Percentiles rank a stretch among this genome's conserved stretches.
Conservation (phyloP, 2,888 invertebrate species). For the Catocala nupta region DNA sequence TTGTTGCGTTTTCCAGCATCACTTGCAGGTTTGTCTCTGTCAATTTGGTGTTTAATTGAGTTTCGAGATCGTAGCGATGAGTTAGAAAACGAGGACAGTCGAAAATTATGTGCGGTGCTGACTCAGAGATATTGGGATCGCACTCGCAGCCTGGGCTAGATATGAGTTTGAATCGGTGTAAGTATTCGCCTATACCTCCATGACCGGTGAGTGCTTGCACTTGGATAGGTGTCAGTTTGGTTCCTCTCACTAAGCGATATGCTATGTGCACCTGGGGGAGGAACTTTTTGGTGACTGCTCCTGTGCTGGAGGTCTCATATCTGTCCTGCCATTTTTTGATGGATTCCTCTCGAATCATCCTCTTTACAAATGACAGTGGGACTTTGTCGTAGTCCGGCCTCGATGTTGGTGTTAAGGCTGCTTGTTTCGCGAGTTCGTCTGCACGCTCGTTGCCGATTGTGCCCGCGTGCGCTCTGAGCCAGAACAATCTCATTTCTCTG, state of each 20-base stretch:
- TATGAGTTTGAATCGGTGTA: no score
- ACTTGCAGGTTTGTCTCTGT: no score
- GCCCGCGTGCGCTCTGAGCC: not conserved
- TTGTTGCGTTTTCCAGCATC: no score
- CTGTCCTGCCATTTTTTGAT: constrained; percentile 17
- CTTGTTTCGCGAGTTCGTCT: constrained; percentile 17
- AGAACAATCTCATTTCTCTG: not conserved
- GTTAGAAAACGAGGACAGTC: no score
- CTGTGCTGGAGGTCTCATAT: constrained; percentile 13
- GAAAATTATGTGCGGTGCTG: no score
- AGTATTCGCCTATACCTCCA: constrained; percentile 19
- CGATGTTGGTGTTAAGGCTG: constrained; percentile 2
- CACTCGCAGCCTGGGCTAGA: no score
- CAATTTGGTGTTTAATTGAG: no score
- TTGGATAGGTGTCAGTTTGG: constrained; percentile 2
- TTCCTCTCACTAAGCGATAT: constrained; percentile 8
- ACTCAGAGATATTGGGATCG: no score
- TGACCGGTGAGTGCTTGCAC: constrained; percentile 17
- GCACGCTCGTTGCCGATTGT: constrained; percentile 20
- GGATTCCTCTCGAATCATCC: constrained; percentile 13
- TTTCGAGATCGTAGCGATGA: no score
- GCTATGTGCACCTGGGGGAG: constrained; percentile 7
- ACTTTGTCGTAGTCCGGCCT: constrained; percentile 7
- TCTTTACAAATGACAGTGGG: constrained; percentile 15
- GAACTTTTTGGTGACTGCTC: constrained; percentile 14